Base-by-base conservation (phyloP, 2,113 vertebrate genomes). In the Corapipo altera region DNA sequence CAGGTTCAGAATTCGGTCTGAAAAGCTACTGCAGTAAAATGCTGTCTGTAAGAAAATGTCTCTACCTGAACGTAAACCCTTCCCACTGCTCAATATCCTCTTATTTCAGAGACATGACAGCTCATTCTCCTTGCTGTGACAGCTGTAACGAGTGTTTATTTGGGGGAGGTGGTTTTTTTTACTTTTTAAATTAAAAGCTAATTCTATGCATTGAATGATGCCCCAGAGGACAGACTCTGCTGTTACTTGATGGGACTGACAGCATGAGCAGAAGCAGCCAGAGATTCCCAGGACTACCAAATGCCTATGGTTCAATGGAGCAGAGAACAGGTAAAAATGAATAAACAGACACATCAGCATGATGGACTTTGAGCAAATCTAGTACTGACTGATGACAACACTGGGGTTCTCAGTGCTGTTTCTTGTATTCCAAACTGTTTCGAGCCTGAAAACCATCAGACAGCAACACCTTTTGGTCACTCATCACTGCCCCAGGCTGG, bases 131-230 rank as follows among this genome's bases (percentile, higher is more conserved):
- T 22, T 4, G 58, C 91, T 89, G 51, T 88, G 95, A 93, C 95
- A 88, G 82, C 82, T 74, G 0, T 69, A 52, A 91, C 2, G 19
- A 93, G 51, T 86, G 59, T 92, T 91, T 74, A 80, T 80, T 72
- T 92, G 85, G 75, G 30, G 20, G 71, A 90, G 54, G n/a, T 13
- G 23, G 12, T 44, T n/a, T 33, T 32, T 8, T 21, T 24, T 18
- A 65, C 43, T 71, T 84, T 84, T 85, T 61, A 19, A 87, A 91
- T 95, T 44, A 83, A 88, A 96, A 95, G 91, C 76, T 65, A 94
- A 94, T 91, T 88, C 72, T 80, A 22, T 23, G 79, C 82, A 78
- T 10, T 77, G 83, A 93, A 43, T 19, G 65, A 93, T 91, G 70
- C 52, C 76, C 83, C 76, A 72, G 83, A 95, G 90, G 84, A 64